phyloP scores from a whole-genome alignment of 2,113 vertebrate species.

The Caretta caretta region DNA sequence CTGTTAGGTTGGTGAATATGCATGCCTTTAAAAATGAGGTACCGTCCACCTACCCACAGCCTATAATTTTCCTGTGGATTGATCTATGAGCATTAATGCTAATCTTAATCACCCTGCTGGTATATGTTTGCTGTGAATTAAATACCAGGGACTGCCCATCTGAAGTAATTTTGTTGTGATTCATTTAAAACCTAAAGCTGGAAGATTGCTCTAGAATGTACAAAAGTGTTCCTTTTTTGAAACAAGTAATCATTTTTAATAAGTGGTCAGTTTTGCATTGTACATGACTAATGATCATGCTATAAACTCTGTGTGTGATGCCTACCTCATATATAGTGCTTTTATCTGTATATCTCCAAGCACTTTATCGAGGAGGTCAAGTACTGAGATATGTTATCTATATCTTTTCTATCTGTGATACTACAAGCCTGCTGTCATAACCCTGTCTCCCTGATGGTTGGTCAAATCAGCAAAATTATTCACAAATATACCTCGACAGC shows the following conservation, averaged over 20 bases:
- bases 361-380: neutral
- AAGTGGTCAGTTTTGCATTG: neutral
- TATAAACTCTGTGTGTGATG: neutral
- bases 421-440: neutral
- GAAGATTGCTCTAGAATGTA: neutral
- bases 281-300: neutral
- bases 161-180: conserved; percentile 10
- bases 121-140: neutral
- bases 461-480: conserved; percentile 25
- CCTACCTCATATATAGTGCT: neutral
- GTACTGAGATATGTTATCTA: neutral
- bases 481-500: conserved; percentile 33
- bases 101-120: conserved; percentile 29
- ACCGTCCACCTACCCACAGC: conserved; percentile 7
- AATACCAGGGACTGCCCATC: conserved; percentile 3
- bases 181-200: neutral
- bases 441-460: conserved; percentile 18
- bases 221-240: neutral
- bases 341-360: neutral
- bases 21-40: conserved; percentile 12
- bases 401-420: neutral
- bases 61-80: conserved; percentile 36
- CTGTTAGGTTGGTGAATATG: neutral
- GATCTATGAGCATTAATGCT: conserved; percentile 13
- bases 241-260: neutral